A percentile compares a stretch with the other conserved stretches of the same genome.
Conservation (phyloP, 2,797 vertebrate species). For the Tamandua tetradactyla region DNA sequence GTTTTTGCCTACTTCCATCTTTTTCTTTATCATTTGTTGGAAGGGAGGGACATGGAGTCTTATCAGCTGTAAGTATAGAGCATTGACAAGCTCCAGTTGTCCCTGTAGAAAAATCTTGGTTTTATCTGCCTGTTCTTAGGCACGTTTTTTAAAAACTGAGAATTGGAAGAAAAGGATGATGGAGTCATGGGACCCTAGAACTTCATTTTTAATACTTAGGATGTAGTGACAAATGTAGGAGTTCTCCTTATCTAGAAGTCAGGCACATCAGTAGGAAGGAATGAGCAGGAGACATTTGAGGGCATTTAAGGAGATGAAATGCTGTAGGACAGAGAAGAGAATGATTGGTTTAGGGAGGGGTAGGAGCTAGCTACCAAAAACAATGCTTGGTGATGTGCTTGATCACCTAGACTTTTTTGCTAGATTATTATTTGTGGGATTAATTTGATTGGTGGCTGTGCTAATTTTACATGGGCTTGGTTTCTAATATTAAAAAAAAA, state of each 20-base stretch:
- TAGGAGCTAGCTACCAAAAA: background rate
- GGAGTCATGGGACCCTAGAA: background rate
- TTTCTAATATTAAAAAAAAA: slow-evolving; percentile 18
- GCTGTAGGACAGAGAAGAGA: background rate
- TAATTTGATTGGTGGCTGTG: background rate
- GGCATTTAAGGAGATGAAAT: background rate
- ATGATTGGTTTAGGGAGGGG: background rate
- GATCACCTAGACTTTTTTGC: background rate
- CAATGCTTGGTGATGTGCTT: background rate
- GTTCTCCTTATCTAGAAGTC: background rate
- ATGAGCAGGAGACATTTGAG: background rate
- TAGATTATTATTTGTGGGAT: background rate
- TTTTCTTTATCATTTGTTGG: background rate
- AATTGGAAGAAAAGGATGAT: background rate
- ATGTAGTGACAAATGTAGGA: background rate
- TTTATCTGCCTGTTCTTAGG: background rate
- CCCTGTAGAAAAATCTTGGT: background rate
- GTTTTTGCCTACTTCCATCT: background rate
- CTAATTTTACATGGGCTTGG: background rate
- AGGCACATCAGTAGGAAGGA: background rate
- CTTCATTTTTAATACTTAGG: slow-evolving; percentile 34
- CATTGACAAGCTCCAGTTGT: slow-evolving; percentile 1
- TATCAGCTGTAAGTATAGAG: background rate
- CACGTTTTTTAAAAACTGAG: background rate
- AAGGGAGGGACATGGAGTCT: background rate